A percentile compares a stretch with the other conserved stretches of the same genome.
Conservation (phyloP, 2,888 invertebrate species). For the Apoderus coryli region DNA sequence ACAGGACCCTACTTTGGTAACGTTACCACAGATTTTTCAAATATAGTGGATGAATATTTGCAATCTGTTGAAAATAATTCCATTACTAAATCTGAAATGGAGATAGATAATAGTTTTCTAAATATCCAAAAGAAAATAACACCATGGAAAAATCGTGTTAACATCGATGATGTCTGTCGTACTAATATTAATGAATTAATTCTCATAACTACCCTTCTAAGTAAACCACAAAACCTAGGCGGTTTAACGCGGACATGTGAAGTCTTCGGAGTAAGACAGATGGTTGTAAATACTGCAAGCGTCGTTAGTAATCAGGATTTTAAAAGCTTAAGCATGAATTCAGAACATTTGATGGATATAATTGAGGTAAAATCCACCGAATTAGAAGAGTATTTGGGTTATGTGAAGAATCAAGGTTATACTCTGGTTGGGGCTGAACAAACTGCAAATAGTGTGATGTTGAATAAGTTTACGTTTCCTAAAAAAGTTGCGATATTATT, state of each 20-base stretch:
- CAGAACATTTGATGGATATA: conserved; percentile 77
- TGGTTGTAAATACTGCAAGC: conserved; percentile 56
- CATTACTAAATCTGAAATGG: too few relatives aligned
- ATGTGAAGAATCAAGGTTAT: conserved; percentile 60
- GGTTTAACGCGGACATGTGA: conserved; percentile 88
- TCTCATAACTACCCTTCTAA: conserved; percentile 74
- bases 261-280: conserved; percentile 66
- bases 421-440: conserved; percentile 81
- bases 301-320: conserved; percentile 63
- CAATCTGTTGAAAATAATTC: too few relatives aligned
- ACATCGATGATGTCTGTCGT: conserved; percentile 5
- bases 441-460: conserved; percentile 61
- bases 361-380: conserved; percentile 52
- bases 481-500: too few relatives aligned
- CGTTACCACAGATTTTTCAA: too few relatives aligned
- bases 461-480: conserved; percentile 61
- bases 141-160: conserved; percentile 17
- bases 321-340: conserved; percentile 75
- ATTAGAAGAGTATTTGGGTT: conserved; percentile 50
- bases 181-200: conserved; percentile 46
- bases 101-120: too few relatives aligned
- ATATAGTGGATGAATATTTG: too few relatives aligned
- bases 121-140: conserved; percentile 22
- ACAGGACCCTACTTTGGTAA: too few relatives aligned
- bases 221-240: conserved; percentile 77